These are phyloP conservation scores for Coracopsis vasa DNA, from an alignment of 2,113 vertebrate species.

Conservation along the genomic window DNA sequence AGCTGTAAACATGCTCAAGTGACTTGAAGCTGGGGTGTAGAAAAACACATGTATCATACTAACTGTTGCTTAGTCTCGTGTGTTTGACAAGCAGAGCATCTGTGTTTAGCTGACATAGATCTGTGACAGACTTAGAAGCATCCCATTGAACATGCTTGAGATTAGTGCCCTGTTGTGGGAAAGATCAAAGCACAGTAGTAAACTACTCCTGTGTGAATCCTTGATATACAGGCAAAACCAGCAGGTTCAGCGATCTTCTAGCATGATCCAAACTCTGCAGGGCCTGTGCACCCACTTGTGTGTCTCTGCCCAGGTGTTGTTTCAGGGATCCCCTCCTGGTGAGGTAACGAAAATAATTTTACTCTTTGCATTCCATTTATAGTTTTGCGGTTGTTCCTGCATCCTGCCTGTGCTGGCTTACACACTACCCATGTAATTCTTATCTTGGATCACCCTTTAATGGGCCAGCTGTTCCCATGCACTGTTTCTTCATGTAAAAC, in stretches of 20 bases:
- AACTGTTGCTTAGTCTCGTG: neutral
- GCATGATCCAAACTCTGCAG: rapidly evolving
- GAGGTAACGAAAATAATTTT: neutral
- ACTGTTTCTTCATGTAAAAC: conserved; percentile 31
- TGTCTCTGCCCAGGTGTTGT: neutral
- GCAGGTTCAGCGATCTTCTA: neutral
- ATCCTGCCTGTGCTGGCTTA: neutral
- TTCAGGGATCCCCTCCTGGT: rapidly evolving
- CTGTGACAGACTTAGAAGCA: neutral
- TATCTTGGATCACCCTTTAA: neutral
- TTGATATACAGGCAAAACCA: neutral
- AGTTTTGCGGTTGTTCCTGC: neutral
- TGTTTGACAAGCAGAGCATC: neutral
- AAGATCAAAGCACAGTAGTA: neutral
- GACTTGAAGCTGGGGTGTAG: neutral
- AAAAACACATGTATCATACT: neutral
- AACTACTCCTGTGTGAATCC: neutral
- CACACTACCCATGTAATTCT: neutral
- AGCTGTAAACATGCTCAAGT: neutral
- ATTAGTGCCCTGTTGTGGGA: neutral
- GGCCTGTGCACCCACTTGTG: neutral
- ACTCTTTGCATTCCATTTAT: neutral
- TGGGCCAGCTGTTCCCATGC: neutral
- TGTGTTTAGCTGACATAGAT: neutral
- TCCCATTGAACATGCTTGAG: rapidly evolving